phyloP scores from a whole-genome alignment of 2,113 vertebrate species.

The Trematocara marginatum region DNA sequence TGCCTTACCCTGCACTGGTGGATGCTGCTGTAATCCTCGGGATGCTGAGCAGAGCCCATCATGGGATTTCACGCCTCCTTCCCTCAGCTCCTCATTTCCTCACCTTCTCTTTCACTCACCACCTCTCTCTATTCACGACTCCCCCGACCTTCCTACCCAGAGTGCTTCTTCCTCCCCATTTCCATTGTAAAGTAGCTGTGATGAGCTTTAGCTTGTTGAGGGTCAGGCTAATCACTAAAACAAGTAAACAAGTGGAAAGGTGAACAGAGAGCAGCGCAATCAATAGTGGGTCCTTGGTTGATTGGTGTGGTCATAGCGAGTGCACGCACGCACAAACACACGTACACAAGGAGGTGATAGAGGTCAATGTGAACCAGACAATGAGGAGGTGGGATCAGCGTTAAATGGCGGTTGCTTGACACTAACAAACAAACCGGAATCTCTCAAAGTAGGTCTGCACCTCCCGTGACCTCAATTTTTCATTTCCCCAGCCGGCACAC shows the following conservation, averaged over 20 bases:
- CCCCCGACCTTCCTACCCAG: background rate
- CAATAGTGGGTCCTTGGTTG: slow-evolving; percentile 23
- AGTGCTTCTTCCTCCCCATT: background rate
- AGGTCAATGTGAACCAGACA: slow-evolving; percentile 29
- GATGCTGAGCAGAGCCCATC: slow-evolving; percentile 36
- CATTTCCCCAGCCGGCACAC: background rate
- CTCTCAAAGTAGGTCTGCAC: slow-evolving; percentile 38
- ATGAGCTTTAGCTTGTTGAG: slow-evolving; percentile 1
- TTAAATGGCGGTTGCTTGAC: slow-evolving; percentile 37
- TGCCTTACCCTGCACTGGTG: background rate
- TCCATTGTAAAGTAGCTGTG: background rate
- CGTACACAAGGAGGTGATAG: background rate
- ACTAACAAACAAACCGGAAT: slow-evolving; percentile 31
- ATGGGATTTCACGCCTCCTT: slow-evolving; percentile 40
- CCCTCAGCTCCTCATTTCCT: slow-evolving; percentile 10
- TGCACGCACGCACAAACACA: background rate
- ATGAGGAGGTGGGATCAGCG: slow-evolving; percentile 9
- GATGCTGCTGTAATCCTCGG: slow-evolving; percentile 33
- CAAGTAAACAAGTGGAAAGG: slow-evolving; percentile 57
- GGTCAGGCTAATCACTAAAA: slow-evolving; percentile 34
- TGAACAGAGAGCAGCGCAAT: slow-evolving; percentile 35
- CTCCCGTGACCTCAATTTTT: slow-evolving; percentile 30
- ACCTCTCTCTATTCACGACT: background rate
- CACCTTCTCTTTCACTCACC: background rate
- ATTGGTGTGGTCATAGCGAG: slow-evolving; percentile 6